These are phyloP conservation scores for Amblyraja radiata DNA, from an alignment of 2,797 vertebrate species.

Conservation along the genomic window DNA sequence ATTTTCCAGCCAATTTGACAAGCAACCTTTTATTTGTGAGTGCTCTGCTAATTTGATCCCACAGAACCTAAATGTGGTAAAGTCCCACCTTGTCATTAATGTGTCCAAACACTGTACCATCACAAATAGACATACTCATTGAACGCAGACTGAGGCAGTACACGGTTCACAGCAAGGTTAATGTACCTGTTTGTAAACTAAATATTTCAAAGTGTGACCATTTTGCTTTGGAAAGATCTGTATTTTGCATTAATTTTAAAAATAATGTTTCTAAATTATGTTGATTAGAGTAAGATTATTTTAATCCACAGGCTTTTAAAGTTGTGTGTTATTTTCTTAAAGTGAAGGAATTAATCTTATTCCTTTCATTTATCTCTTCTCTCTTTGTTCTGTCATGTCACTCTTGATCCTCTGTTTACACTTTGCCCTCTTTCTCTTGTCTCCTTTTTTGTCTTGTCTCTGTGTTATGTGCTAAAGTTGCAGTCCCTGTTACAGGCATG, in stretches of 20 bases:
- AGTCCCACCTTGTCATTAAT: not conserved
- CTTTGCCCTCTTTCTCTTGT: slow-evolving; percentile 42
- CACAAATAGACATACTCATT: not conserved
- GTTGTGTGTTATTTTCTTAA: not conserved
- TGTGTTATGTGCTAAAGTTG: slow-evolving; percentile 63
- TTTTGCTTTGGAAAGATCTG: not conserved
- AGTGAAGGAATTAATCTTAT: slow-evolving; percentile 63
- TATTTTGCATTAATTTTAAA: not conserved
- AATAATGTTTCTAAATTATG: not conserved
- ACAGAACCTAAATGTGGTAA: too few species aligned
- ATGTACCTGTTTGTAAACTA: not conserved
- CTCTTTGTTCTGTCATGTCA: slow-evolving; percentile 36
- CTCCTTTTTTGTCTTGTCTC: slow-evolving; percentile 44
- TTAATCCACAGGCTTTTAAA: not conserved
- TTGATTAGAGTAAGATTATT: not conserved
- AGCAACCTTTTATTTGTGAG: not conserved
- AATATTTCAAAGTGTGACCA: not conserved
- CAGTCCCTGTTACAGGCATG: slow-evolving; percentile 87
- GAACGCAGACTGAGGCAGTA: not conserved
- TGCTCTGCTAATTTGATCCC: not conserved
- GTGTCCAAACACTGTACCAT: not conserved
- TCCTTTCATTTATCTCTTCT: slow-evolving; percentile 59
- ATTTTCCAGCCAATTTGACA: not conserved
- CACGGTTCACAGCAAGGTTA: not conserved
- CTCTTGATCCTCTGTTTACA: slow-evolving; percentile 38